Base-by-base conservation (phyloP, 2,888 invertebrate genomes). In the Mystacides longicornis region DNA sequence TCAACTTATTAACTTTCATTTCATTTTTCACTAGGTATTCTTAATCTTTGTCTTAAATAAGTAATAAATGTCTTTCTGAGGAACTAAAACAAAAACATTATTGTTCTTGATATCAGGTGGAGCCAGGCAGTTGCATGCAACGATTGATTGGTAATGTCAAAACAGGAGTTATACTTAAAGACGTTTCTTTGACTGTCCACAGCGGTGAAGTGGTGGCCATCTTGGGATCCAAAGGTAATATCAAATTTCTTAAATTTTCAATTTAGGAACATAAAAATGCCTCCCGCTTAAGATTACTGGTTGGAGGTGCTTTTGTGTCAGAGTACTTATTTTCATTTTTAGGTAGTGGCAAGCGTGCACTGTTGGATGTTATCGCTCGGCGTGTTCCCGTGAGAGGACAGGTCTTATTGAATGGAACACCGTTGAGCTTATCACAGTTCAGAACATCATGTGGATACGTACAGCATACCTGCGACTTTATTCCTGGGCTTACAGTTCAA, bases 321-420 rank as follows among this genome's bases (percentile, higher is more conserved):
- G 7, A 45, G 21, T 45, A 45, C 18, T 19, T 45, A 20, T 7
- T n/a, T 45, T 45, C 18, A 33, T 42, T 55, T 51, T 21, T 64
- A 92, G 93, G 93, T 14, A 94, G 94, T 64, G 97, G 97, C 1
- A 98, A 98, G 69, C 84, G 93, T 27, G 95, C 95, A 0, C 80
- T 98, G 2, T 75, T 98, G 5, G 96, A 97, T 69, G 95, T 96
- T 5, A 91, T 97, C 55, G 86, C 90, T 0, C 79, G 89, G 18
- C 79, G 91, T 27, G 86, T 90, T 11, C 85, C 89, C 1, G 89
- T 89, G 1, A 81, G 93, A 54, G 97, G 96, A 0, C 89, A 93
- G 67, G 89, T 97, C 21, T 78, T 92, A 1, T 79, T 97, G 1
- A 94, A 96, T 69, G 93, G 91, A 1, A 87, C 89, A 3, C 86